Conservation (phyloP, 2,888 invertebrate species). For the Glaucopsyche alexis region DNA sequence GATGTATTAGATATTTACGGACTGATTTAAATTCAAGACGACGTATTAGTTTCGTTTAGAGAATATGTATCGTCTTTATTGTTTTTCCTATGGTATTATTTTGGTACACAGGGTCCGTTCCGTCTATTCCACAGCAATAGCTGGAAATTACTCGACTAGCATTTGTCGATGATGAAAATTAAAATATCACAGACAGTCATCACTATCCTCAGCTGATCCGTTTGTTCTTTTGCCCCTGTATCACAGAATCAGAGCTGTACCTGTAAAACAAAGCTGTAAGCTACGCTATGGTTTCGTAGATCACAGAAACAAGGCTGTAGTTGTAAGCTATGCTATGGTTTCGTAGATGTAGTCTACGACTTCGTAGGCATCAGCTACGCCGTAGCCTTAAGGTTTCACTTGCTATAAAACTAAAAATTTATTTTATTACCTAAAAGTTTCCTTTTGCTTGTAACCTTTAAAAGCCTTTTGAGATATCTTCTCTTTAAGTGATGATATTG, state of each 20-base stretch:
- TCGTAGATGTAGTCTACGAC: slow-evolving; percentile 7
- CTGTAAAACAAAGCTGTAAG: not conserved
- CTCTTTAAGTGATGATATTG: no score
- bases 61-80: not conserved
- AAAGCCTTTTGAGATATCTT: no score
- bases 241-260: no score
- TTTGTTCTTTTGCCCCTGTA: no score
- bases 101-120: not conserved
- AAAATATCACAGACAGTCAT: no score
- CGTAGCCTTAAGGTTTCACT: not conserved
- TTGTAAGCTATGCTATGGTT: no score
- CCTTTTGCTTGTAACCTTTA: no score
- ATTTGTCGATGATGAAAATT: no score
- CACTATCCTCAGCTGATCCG: no score
- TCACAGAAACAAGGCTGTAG: no score
- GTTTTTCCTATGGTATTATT: not conserved
- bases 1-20: not conserved
- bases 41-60: not conserved
- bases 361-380: not conserved
- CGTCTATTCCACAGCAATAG: not conserved
- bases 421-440: not conserved
- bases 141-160: no score
- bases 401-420: no score
- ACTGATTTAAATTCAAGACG: not conserved
- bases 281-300: not conserved